Evolutionary conservation across 2,797 vertebrate genomes (phyloP).

Genomic region (Cygnus olor): DNA sequence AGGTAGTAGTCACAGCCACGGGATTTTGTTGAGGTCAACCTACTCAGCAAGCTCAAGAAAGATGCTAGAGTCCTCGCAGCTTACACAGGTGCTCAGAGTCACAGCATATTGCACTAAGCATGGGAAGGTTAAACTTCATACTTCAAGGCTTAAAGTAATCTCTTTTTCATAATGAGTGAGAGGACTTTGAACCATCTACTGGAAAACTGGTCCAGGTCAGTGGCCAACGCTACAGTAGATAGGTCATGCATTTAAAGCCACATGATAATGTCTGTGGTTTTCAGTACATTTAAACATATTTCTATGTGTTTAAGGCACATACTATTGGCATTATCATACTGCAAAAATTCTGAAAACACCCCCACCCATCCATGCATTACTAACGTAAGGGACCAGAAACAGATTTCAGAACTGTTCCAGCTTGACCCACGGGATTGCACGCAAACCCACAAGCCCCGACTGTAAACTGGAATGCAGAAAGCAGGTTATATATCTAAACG

Average conservation of each 20-base stretch:
- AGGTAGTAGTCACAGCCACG: not conserved
- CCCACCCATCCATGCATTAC: not conserved
- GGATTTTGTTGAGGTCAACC: not conserved
- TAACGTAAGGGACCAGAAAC: not conserved
- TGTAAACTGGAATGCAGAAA: not conserved
- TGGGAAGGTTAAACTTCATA: not conserved
- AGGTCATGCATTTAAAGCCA: not conserved
- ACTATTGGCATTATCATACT: not conserved
- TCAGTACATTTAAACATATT: not conserved
- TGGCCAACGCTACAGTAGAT: not conserved
- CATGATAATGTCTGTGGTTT: not conserved
- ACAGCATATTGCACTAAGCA: not conserved
- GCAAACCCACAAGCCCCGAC: accelerated
- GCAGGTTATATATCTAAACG: not conserved
- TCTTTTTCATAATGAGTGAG: not conserved
- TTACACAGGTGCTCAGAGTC: not conserved
- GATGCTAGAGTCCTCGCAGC: not conserved
- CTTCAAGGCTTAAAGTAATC: not conserved
- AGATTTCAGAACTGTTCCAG: not conserved
- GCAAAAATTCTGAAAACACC: not conserved
- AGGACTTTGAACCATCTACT: not conserved
- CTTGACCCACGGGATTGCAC: accelerated
- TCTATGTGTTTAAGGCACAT: not conserved
- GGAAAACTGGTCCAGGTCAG: not conserved
- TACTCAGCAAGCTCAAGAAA: not conserved